Evolutionary conservation across 1,140 invertebrate genomes (phyloP).

Genomic region (Belonocnema kinseyi): DNA sequence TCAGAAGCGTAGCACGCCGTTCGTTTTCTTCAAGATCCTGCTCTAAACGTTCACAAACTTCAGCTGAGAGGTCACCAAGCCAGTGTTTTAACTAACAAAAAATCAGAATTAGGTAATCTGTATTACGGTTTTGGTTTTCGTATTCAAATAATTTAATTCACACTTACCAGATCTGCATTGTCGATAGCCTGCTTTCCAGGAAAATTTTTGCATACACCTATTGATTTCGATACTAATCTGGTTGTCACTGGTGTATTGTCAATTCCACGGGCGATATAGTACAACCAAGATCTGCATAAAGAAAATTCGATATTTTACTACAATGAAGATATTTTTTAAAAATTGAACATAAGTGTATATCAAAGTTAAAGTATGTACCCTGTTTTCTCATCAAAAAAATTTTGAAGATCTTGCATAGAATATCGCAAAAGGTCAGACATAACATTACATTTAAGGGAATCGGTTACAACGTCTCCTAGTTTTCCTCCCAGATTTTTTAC

Average conservation of each 20-base stretch:
- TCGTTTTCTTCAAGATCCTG: slow-evolving; percentile 86
- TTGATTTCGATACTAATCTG: slow-evolving; percentile 92
- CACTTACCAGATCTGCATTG: slow-evolving; percentile 81
- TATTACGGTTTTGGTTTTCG: not conserved
- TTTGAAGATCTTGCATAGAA: slow-evolving; percentile 81
- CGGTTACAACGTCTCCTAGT: slow-evolving; percentile 85
- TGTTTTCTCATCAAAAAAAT: slow-evolving; percentile 88
- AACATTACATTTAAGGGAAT: slow-evolving; percentile 83
- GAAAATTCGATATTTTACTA: slow-evolving; percentile 9
- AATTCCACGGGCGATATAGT: slow-evolving; percentile 90
- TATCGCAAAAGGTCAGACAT: slow-evolving; percentile 87
- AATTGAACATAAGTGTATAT: not conserved
- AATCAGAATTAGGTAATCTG: slow-evolving; percentile 35
- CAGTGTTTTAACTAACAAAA: slow-evolving; percentile 79
- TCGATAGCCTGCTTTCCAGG: slow-evolving; percentile 86
- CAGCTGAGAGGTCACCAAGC: slow-evolving; percentile 86
- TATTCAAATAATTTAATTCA: slow-evolving; percentile 7
- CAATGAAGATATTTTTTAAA: not conserved
- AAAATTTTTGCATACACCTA: slow-evolving; percentile 97
- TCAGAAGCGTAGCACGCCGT: slow-evolving; percentile 81
- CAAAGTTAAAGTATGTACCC: slow-evolving; percentile 76
- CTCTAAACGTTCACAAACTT: slow-evolving; percentile 90
- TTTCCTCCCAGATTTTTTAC: slow-evolving; percentile 92
- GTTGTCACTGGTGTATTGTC: slow-evolving; percentile 91
- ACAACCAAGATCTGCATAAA: slow-evolving; percentile 84